Evolutionary conservation across 53 echinoderm and acorn worm species (phyloP).

Genomic region (Echinometra lucunter): DNA sequence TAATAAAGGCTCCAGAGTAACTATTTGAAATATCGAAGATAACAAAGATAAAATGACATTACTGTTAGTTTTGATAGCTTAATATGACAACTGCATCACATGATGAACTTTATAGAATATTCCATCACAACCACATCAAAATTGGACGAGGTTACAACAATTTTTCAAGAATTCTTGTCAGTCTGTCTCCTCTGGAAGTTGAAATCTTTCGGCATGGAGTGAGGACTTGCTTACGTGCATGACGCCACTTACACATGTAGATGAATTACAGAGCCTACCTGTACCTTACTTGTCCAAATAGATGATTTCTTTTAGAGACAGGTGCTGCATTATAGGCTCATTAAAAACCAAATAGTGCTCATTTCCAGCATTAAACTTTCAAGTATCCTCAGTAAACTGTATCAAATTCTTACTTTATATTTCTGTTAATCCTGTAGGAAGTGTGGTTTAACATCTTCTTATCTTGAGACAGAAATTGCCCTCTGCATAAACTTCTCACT

Average conservation of each 20-base stretch:
- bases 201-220: too few relatives aligned
- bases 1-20: neutral
- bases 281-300: too few relatives aligned
- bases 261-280: too few relatives aligned
- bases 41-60: neutral
- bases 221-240: too few relatives aligned
- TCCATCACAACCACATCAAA: neutral
- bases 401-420: neutral
- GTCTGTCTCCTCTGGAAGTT: too few relatives aligned
- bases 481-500: slow-evolving; percentile 13
- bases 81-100: neutral
- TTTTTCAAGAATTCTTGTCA: neutral
- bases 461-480: neutral
- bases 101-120: neutral
- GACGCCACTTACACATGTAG: too few relatives aligned
- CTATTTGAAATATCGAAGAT: neutral
- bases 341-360: too few relatives aligned
- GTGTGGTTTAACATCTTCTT: neutral
- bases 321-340: too few relatives aligned
- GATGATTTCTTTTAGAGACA: too few relatives aligned
- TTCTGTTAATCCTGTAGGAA: neutral
- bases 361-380: too few relatives aligned
- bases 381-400: neutral
- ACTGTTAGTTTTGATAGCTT: neutral
- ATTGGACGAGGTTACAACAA: neutral